Percentiles rank a stretch among this genome's conserved stretches.
Conservation (phyloP, 2,888 invertebrate species). For the Pteria penguin region DNA sequence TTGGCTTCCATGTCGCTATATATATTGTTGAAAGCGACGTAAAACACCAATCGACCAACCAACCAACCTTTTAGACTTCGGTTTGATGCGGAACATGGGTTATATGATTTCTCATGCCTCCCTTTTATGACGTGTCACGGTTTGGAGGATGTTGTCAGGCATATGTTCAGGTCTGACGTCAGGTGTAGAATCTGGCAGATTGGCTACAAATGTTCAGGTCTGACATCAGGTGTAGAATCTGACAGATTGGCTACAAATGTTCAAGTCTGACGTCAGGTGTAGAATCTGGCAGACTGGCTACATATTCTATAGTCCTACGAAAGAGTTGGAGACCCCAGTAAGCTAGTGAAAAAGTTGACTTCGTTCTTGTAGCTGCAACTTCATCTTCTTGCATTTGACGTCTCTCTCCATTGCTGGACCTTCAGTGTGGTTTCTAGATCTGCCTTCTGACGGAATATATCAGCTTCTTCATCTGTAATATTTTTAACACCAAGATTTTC, state of each 20-base stretch:
- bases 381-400: constrained; percentile 9
- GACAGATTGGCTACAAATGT: not conserved
- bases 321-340: not conserved
- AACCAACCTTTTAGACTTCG: no score
- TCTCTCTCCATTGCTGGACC: constrained; percentile 13
- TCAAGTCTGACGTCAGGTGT: not conserved
- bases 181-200: no score
- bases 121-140: not conserved
- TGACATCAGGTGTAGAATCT: no score
- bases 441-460: not conserved
- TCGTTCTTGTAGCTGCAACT: constrained; percentile 10
- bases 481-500: not conserved
- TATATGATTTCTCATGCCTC: not conserved
- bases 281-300: not conserved
- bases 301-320: not conserved
- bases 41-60: no score
- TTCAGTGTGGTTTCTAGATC: constrained; percentile 7
- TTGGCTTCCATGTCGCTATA: no score
- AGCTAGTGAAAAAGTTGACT: not conserved
- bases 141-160: no score
- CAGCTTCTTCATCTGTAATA: not conserved
- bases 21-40: no score
- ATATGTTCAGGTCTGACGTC: no score
- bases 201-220: no score
- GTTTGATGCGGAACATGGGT: not conserved